These are phyloP conservation scores for Trachythela sp. DNA, from an alignment of 64 coral and sea anemone genomes.

Conservation along the genomic window DNA sequence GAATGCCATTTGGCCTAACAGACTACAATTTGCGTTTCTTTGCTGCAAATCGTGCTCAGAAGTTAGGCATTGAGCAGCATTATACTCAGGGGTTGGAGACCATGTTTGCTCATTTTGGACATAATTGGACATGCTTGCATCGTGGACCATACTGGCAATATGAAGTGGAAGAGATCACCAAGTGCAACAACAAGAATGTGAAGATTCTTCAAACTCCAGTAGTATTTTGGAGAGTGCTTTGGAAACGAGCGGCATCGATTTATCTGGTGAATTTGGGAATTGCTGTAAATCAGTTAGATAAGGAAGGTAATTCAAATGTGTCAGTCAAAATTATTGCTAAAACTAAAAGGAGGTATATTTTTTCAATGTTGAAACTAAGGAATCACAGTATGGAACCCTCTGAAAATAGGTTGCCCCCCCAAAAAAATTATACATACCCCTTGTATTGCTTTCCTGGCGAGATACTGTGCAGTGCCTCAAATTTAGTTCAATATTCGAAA, in stretches of 20 bases:
- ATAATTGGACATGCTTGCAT: neutral
- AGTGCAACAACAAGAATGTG: neutral
- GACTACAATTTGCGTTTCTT: conserved; percentile 17
- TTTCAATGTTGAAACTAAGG: no score
- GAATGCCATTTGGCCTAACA: neutral
- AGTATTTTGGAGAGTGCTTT: neutral
- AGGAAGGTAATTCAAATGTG: conserved; percentile 1
- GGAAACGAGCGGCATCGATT: neutral
- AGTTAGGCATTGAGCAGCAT: neutral
- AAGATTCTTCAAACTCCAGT: no score
- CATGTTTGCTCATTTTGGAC: conserved; percentile 6
- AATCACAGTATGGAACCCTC: no score
- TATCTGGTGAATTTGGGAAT: neutral
- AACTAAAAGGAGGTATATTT: no score
- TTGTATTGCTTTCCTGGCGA: no score
- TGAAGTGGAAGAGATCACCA: neutral
- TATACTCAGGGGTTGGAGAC: neutral
- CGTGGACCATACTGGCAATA: neutral
- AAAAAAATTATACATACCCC: no score
- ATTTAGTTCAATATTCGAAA: no score
- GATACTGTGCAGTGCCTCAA: no score
- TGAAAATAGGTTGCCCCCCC: no score
- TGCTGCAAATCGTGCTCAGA: neutral
- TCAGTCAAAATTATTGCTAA: no score
- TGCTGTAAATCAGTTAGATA: neutral